phyloP scores from a whole-genome alignment of 2,113 vertebrate genomes.

The Ranitomeya imitator region DNA sequence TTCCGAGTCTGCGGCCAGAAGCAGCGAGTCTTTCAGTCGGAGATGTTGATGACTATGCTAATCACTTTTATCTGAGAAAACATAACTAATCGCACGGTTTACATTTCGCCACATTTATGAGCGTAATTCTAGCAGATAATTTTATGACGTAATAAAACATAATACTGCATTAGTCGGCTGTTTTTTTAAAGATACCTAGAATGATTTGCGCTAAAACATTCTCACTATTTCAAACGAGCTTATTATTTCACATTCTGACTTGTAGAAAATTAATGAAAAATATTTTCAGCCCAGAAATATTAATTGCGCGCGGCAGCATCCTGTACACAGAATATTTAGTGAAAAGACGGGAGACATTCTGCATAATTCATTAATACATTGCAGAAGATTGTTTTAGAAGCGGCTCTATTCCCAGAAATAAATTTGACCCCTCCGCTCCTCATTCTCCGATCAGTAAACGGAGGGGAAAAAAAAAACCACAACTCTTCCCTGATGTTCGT shows the following conservation, averaged over 20 bases:
- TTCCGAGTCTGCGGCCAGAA: constrained; percentile 64
- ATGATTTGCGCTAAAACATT: constrained; percentile 77
- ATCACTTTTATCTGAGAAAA: constrained; percentile 86
- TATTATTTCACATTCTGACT: constrained; percentile 70
- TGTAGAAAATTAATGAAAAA: constrained; percentile 70
- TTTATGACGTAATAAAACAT: constrained; percentile 86
- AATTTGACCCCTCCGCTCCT: constrained; percentile 64
- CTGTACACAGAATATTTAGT: constrained; percentile 66
- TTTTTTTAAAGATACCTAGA: constrained; percentile 73
- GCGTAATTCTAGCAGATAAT: constrained; percentile 82
- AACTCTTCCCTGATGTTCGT: constrained; percentile 29
- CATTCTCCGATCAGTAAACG: constrained; percentile 43
- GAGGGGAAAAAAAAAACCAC: background rate
- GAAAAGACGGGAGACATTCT: constrained; percentile 63
- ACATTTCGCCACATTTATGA: constrained; percentile 85
- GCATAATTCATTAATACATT: constrained; percentile 63
- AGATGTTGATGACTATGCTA: constrained; percentile 85
- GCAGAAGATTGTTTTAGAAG: constrained; percentile 64
- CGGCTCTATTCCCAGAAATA: constrained; percentile 63
- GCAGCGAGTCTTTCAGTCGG: constrained; percentile 70
- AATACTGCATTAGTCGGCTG: constrained; percentile 78
- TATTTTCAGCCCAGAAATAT: constrained; percentile 68
- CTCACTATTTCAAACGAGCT: constrained; percentile 70
- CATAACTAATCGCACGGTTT: constrained; percentile 86
- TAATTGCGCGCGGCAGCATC: constrained; percentile 65